Conservation (phyloP, 2,797 vertebrate species). For the Antennarius maculatus region DNA sequence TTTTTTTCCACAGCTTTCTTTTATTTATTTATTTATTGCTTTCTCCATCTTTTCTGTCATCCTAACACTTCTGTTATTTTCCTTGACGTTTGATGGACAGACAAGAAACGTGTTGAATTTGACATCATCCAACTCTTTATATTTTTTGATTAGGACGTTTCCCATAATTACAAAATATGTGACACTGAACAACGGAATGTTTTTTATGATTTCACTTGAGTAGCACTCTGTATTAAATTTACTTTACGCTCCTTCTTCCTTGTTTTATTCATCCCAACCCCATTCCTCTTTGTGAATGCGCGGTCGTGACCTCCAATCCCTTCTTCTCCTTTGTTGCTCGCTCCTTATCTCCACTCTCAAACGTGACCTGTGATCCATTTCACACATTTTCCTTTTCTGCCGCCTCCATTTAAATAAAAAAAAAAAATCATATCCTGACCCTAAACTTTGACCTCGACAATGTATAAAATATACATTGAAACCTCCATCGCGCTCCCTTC, state of each 20-base stretch:
- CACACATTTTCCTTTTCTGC: background rate
- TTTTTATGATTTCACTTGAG: background rate
- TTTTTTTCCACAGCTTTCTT: too few relatives aligned
- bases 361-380: conserved; percentile 8
- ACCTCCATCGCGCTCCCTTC: background rate
- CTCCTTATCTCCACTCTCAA: conserved; percentile 1
- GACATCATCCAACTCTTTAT: too few relatives aligned
- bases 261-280: background rate
- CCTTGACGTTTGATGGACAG: conserved; percentile 22
- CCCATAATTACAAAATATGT: too few relatives aligned
- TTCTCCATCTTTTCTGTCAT: conserved; percentile 2
- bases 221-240: background rate
- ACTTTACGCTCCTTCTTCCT: background rate
- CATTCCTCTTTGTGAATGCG: background rate
- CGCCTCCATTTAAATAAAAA: too few relatives aligned
- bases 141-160: too few relatives aligned
- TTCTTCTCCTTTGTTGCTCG: background rate
- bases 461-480: conserved; percentile 3
- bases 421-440: conserved; percentile 10
- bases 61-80: conserved; percentile 17
- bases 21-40: background rate
- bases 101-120: background rate
- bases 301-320: background rate
- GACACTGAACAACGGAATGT: too few relatives aligned
- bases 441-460: conserved; percentile 2